Conservation (phyloP, 1,140 invertebrate genomes). For the Chionoecetes opilio region DNA sequence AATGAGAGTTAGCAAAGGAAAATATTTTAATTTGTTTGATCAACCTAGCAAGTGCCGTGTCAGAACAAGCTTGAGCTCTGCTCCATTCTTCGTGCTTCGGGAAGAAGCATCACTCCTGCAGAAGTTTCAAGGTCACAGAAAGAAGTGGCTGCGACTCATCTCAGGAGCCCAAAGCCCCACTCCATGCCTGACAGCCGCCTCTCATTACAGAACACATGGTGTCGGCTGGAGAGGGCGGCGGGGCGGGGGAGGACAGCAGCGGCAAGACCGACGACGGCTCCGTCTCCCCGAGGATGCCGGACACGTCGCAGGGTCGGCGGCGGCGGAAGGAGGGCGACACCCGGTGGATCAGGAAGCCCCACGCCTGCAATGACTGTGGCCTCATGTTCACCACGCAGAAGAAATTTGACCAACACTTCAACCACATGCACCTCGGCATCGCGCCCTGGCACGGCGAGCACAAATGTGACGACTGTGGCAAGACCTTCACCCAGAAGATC, state of each 20-base stretch:
- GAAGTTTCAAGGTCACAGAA: neutral
- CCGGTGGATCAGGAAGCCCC: conserved; percentile 65
- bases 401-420: conserved; percentile 71
- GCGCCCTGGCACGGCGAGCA: conserved; percentile 66
- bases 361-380: conserved; percentile 60
- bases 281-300: neutral
- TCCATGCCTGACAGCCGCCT: conserved; percentile 67
- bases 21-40: neutral
- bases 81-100: neutral
- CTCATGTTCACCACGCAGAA: conserved; percentile 67
- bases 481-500: conserved; percentile 68
- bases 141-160: neutral
- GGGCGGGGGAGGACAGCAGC: conserved; percentile 33
- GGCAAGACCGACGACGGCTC: conserved; percentile 19
- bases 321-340: conserved; percentile 51
- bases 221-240: conserved; percentile 52
- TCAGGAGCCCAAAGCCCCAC: neutral
- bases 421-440: conserved; percentile 64
- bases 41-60: neutral
- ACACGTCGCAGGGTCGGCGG: neutral
- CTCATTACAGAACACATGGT: conserved; percentile 72
- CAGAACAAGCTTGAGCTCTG: no score
- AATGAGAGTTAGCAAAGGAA: neutral
- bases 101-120: neutral
- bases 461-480: conserved; percentile 63